Percentiles rank a stretch among this genome's conserved stretches.
Conservation (phyloP, 2,113 vertebrate species). For the Xenopus tropicalis region UCB_Xtro_10.0 CM004445.2:67529001-67529500, state of each 20-base stretch:
- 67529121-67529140: not conserved
- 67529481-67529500: conserved; percentile 92
- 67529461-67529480: conserved; percentile 85
- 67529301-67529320: not conserved
- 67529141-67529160: not conserved
- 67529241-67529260: not conserved
- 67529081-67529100: no score
- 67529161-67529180: not conserved
- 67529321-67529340: not conserved
- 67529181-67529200: not conserved
- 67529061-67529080: no score
- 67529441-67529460: conserved; percentile 75
- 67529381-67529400: conserved; percentile 58
- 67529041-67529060: no score
- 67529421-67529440: conserved; percentile 58
- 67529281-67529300: not conserved
- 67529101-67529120: not conserved
- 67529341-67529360: conserved; percentile 29
- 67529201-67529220: not conserved
- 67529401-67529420: conserved; percentile 44
- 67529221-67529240: not conserved
- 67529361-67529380: conserved; percentile 18
- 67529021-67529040: no score
- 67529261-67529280: not conserved
- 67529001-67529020: no score